Evolutionary conservation across 1,140 invertebrate genomes (phyloP).

Genomic region (Drosophila eugracilis): DNA sequence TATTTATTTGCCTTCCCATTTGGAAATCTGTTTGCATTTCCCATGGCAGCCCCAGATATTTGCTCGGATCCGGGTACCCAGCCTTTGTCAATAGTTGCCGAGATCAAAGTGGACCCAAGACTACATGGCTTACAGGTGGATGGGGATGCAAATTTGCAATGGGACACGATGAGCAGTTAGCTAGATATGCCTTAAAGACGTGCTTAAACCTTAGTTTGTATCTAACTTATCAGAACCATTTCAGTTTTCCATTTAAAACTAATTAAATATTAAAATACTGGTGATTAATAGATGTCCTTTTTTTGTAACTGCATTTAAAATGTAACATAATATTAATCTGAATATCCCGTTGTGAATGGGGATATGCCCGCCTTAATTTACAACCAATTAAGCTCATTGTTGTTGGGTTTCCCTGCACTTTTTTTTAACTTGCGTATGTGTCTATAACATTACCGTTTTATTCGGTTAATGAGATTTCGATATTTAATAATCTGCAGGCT

Average conservation of each 20-base stretch:
- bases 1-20: slow-evolving; percentile 58
- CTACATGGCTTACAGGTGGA: slow-evolving; percentile 32
- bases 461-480: slow-evolving; percentile 36
- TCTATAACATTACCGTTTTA: slow-evolving; percentile 19
- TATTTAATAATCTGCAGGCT: slow-evolving; percentile 38
- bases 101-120: slow-evolving; percentile 68
- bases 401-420: slow-evolving; percentile 10
- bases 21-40: slow-evolving; percentile 66
- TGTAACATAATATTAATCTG: slow-evolving; percentile 4
- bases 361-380: slow-evolving; percentile 8
- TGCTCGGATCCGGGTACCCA: slow-evolving; percentile 52
- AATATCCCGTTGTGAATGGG: slow-evolving; percentile 8
- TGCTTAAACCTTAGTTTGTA: too few relatives aligned
- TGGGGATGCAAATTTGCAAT: slow-evolving; percentile 13
- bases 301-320: neutral
- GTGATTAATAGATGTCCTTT: neutral
- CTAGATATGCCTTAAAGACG: neutral
- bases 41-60: slow-evolving; percentile 61
- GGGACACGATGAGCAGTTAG: neutral
- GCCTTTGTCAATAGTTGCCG: slow-evolving; percentile 68
- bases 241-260: too few relatives aligned
- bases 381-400: slow-evolving; percentile 40
- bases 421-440: slow-evolving; percentile 3
- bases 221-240: too few relatives aligned
- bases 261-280: too few relatives aligned